These are phyloP conservation scores for Pseudomyrmex flavicornis DNA, from an alignment of 1,140 invertebrate species.

Conservation along the genomic window DNA sequence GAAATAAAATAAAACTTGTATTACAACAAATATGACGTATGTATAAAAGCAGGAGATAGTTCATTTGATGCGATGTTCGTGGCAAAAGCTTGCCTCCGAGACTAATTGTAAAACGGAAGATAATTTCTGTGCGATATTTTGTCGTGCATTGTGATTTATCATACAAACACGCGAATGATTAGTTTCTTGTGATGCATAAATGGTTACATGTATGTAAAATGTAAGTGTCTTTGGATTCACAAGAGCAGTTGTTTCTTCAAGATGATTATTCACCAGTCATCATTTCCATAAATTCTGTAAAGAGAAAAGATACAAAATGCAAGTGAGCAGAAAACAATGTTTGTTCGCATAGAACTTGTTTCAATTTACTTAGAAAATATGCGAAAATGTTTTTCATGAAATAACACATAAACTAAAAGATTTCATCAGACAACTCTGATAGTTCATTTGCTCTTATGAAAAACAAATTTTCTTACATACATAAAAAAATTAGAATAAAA, in stretches of 20 bases:
- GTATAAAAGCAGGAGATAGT: conserved; percentile 54
- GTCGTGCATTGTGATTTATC: conserved; percentile 40
- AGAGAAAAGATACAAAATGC: conserved; percentile 42
- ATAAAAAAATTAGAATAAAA: no score
- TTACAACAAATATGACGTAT: conserved; percentile 45
- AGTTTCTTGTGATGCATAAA: conserved; percentile 42
- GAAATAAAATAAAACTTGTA: conserved; percentile 44
- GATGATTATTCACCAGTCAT: conserved; percentile 95
- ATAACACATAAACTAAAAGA: no score
- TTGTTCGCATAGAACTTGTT: background rate
- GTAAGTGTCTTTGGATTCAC: conserved; percentile 58
- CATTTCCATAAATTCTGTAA: conserved; percentile 98
- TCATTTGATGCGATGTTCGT: conserved; percentile 41
- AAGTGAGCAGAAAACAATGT: background rate
- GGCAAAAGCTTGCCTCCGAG: conserved; percentile 28
- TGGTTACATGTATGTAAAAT: conserved; percentile 42
- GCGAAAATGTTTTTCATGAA: no score
- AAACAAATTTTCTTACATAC: background rate
- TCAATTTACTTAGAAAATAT: conserved; percentile 7
- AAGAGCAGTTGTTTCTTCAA: conserved; percentile 20
- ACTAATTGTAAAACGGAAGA: conserved; percentile 65
- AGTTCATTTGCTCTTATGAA: background rate
- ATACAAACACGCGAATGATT: conserved; percentile 56
- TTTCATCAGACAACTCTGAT: no score
- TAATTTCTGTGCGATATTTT: conserved; percentile 43